Evolutionary conservation across 1,140 invertebrate genomes (phyloP), one percentile per base, ranked within the genome.

Genomic region (Ctenoplectra terminalis): DNA sequence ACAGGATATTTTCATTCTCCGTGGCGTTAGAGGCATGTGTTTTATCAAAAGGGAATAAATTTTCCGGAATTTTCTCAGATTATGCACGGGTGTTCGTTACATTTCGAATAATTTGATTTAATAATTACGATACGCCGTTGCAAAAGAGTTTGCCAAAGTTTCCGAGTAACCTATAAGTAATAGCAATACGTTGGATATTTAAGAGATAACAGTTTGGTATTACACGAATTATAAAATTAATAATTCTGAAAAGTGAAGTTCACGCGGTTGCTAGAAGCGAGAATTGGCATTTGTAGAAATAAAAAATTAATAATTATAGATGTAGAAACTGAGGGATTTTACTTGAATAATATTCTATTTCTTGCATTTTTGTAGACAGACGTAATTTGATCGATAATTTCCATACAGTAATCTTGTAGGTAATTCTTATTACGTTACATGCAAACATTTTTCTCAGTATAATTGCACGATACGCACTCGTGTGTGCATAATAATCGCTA

Each of bases 1-100:
- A 31, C 31, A 63, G 26, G n/a, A 80, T 73, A 80, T 73, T 73
- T 63, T 73, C 58, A 29, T 72, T n/a, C n/a, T 6, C 20, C 34
- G 6, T 26, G 26, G 46, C 23, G 17, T 37, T 7, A 15, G 76
- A 2, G n/a, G n/a, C 13, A n/a, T 11, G 46, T 29, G 54, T 50
- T 40, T 61, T n/a, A 40, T 72, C 43, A 61, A 64, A 48, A 15
- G 15, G 11, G n/a, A 26, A 79, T 50, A 61, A 61, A 79, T 61
- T 37, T n/a, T n/a, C 3, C 34, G 43, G 46, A 72, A 37, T 40
- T 61, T 48, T 40, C 9, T 20, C 15, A 40, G 43, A 70, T 58
- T 60, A 60, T 6, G 5, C 9, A 11, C 34, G 8, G 11, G n/a
- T 23, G 40, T 46, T 60, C 20, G 20, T 43, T n/a, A 31, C 6